phyloP scores from a whole-genome alignment of 2,797 vertebrate species.

The Clarias laeviceps region DNA sequence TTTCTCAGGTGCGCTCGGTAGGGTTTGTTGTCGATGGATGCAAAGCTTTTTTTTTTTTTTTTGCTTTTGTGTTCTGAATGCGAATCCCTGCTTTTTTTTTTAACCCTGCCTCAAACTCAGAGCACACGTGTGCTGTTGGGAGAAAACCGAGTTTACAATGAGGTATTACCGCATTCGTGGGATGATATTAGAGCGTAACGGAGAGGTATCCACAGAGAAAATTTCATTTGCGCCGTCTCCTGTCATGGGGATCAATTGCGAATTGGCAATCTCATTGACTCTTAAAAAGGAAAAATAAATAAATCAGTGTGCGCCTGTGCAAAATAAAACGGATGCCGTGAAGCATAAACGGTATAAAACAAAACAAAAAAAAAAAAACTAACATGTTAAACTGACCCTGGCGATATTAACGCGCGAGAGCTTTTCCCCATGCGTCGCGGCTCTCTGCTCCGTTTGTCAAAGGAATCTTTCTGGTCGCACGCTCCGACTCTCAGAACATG shows the following conservation, averaged over 20 bases:
- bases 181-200: conserved; percentile 47
- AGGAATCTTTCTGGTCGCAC: background rate
- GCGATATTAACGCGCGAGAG: background rate
- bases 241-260: conserved; percentile 44
- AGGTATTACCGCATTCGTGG: conserved; percentile 46
- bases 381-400: conserved; percentile 5
- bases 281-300: background rate
- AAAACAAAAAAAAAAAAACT: background rate
- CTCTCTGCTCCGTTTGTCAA: background rate
- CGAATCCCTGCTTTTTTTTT: conserved; percentile 20
- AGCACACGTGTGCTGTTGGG: conserved; percentile 7
- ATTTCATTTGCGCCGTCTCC: conserved; percentile 44
- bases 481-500: conserved; percentile 26
- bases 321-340: background rate
- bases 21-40: conserved; percentile 38
- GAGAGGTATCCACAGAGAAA: conserved; percentile 28
- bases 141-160: conserved; percentile 41
- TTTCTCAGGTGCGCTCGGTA: conserved; percentile 32
- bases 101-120: conserved; percentile 15
- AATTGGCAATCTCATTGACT: conserved; percentile 48
- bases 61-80: conserved; percentile 35
- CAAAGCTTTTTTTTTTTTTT: conserved; percentile 16
- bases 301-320: background rate
- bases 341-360: background rate
- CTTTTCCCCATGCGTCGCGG: background rate